Percentiles rank a stretch among this genome's conserved stretches.
Evolutionary conservation across 2,113 vertebrate genomes (phyloP).

Genomic region (Ciconia stormi): DNA sequence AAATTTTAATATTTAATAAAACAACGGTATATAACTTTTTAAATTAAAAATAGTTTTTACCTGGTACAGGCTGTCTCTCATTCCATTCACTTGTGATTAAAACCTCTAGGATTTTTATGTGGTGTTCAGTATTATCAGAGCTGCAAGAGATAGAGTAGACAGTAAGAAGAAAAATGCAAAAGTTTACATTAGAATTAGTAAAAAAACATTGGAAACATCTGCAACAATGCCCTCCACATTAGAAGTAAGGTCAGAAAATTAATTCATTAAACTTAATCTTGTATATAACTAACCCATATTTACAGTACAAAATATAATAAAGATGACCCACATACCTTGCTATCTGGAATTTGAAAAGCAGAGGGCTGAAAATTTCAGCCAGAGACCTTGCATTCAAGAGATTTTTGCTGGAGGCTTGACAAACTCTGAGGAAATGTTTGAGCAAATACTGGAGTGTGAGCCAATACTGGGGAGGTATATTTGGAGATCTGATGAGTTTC

Average conservation of each 20-base stretch:
- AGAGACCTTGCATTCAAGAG: constrained; percentile 83
- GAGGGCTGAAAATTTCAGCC: constrained; percentile 92
- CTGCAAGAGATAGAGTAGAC: constrained; percentile 68
- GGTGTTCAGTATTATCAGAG: constrained; percentile 87
- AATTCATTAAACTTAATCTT: neutral
- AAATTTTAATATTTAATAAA: neutral
- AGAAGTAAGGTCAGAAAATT: neutral
- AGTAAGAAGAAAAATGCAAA: neutral
- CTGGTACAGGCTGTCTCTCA: constrained; percentile 90
- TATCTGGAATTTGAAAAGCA: constrained; percentile 87
- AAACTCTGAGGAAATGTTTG: constrained; percentile 90
- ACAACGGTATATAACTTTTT: neutral
- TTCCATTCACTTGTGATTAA: constrained; percentile 91
- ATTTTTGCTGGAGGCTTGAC: constrained; percentile 86
- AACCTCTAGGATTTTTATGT: constrained; percentile 88
- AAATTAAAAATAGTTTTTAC: constrained; percentile 68
- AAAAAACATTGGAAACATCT: neutral
- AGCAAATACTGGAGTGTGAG: constrained; percentile 92
- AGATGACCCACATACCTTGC: constrained; percentile 77
- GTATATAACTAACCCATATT: neutral
- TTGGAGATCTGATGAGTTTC: constrained; percentile 82
- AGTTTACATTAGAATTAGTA: neutral
- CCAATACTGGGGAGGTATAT: constrained; percentile 92
- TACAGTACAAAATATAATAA: neutral
- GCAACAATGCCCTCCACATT: neutral